Conservation (phyloP, 2,113 vertebrate genomes). For the Crotalus tigris region DNA sequence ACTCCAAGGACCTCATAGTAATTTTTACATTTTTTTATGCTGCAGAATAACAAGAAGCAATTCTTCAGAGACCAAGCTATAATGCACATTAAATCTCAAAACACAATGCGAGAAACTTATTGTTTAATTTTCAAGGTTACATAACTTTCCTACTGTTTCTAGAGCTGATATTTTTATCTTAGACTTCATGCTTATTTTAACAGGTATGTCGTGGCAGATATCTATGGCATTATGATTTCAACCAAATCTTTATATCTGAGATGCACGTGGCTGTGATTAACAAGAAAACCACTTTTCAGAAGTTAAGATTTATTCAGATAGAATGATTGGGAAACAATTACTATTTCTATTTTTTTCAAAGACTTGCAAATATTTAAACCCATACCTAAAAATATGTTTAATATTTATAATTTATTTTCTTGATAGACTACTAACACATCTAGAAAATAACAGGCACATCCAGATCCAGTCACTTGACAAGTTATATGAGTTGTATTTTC, state of each 20-base stretch:
- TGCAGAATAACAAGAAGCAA: slow-evolving; percentile 63
- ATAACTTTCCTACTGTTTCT: background rate
- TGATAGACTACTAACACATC: background rate
- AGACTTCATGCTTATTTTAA: background rate
- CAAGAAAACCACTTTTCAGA: background rate
- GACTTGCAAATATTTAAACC: background rate
- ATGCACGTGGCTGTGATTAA: background rate
- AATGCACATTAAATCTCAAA: background rate
- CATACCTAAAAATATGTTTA: background rate
- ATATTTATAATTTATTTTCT: slow-evolving; percentile 5
- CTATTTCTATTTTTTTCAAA: background rate
- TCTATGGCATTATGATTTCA: background rate
- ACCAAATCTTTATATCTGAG: background rate
- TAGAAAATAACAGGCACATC: background rate
- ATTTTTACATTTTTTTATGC: slow-evolving; percentile 96
- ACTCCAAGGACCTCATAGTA: slow-evolving; percentile 94
- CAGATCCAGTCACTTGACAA: background rate
- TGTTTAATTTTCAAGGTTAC: background rate
- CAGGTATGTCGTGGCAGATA: background rate
- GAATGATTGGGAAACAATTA: background rate
- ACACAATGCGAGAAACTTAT: background rate
- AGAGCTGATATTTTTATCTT: background rate
- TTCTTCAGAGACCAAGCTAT: background rate
- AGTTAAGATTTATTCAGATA: background rate
- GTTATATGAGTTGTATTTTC: background rate